Base-by-base conservation (phyloP, 1,140 invertebrate species). In the Drosophila kanapiae region DNA sequence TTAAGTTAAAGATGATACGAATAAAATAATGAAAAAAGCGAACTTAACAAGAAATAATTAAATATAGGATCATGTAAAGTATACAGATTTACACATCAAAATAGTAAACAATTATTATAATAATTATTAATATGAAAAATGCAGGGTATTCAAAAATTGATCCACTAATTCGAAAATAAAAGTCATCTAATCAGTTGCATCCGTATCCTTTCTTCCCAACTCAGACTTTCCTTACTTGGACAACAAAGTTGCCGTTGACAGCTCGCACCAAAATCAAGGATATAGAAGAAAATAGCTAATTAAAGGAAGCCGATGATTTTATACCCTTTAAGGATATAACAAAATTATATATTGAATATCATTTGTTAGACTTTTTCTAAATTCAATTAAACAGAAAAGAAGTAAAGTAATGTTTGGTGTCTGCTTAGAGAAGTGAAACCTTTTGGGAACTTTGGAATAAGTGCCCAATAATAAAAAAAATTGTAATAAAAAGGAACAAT, bases 241-340 rank as follows among this genome's bases (percentile, higher is more conserved):
- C 85, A 75, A 77, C 83, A 80, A 87, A 87, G 76, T 88, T 87
- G 80, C 80, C 59, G 72, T 80, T 88, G 84, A 88, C 74, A 88
- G 84, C 76, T 88, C 80, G 63, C 42, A 80, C 75, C 64, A 18
- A 45, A 49, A 49, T 49, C 64, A 37, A 31, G 11, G 23, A 38
- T n/a, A 37, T 6, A 75, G 78, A 14, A 54, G 5, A 4, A 1
- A 5, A 7, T 8, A 8, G 9, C 6, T 8, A 14, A n/a, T 27
- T 29, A 9, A 8, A 9, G 7, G 1, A 18, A 18, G 49, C 16
- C 6, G 10, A 13, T 7, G 10, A 4, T 18, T 35, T 13, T 2
- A 35, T 53, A 53, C 49, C 6, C 49, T 33, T 51, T 16, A 6
- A 18, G 7, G 0, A 11, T 18, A 6, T 7, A 51, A 8, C 7